phyloP scores from a whole-genome alignment of 2,888 invertebrate genomes.

The Heliothis peltigera region DNA sequence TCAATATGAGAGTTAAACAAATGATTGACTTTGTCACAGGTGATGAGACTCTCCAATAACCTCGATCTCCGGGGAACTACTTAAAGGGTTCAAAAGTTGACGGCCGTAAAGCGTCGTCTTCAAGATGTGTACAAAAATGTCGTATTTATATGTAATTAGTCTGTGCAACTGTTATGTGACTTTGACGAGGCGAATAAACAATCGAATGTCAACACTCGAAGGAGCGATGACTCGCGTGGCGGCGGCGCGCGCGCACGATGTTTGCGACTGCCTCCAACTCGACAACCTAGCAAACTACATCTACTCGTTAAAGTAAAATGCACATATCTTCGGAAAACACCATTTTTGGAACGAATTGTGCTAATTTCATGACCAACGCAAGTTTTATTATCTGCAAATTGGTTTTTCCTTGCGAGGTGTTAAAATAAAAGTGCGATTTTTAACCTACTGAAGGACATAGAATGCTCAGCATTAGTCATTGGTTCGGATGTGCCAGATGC shows the following conservation, averaged over 20 bases:
- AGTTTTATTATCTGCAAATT: slow-evolving; percentile 19
- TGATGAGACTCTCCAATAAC: not conserved
- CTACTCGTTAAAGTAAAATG: slow-evolving; percentile 15
- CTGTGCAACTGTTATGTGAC: slow-evolving; percentile 82
- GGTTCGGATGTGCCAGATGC: not conserved
- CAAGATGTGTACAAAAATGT: slow-evolving; percentile 54
- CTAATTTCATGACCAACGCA: slow-evolving; percentile 25
- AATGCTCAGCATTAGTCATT: not conserved
- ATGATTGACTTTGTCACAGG: not conserved
- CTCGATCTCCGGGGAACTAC: slow-evolving; percentile 25
- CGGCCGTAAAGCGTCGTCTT: slow-evolving; percentile 18
- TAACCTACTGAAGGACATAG: slow-evolving; percentile 1
- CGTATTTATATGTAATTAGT: slow-evolving; percentile 78
- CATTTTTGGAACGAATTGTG: slow-evolving; percentile 10
- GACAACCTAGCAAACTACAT: slow-evolving; percentile 53
- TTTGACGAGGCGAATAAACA: slow-evolving; percentile 84
- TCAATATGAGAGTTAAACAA: not conserved
- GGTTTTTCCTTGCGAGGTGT: slow-evolving; percentile 4
- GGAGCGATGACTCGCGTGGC: slow-evolving; percentile 83
- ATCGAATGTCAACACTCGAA: slow-evolving; percentile 86
- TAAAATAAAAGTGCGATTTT: not conserved
- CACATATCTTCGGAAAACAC: not conserved
- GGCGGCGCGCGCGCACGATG: slow-evolving; percentile 63
- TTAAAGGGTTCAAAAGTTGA: slow-evolving; percentile 31
- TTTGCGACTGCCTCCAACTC: slow-evolving; percentile 64